A percentile compares a stretch with the other conserved stretches of the same genome.
Conservation (phyloP, 2,113 vertebrate genomes). For the Petrocephalus microphthalmus region DNA sequence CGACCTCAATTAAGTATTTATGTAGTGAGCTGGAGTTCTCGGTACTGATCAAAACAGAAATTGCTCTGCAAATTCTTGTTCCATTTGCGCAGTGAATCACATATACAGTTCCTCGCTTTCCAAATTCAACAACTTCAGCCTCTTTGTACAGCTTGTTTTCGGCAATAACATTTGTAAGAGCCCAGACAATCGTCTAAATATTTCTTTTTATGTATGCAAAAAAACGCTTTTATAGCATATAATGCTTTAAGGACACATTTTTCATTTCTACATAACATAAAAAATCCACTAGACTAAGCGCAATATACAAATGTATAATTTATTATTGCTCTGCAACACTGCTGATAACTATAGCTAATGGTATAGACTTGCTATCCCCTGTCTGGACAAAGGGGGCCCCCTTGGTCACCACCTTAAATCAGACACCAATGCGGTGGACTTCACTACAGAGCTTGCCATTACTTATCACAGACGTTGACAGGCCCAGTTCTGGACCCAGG, state of each 20-base stretch:
- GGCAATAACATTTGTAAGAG: neutral
- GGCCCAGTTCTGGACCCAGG: constrained; percentile 6
- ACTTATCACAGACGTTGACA: constrained; percentile 4
- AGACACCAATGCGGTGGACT: neutral
- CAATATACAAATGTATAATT: neutral
- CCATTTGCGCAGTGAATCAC: neutral
- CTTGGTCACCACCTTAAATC: neutral
- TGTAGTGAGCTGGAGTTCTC: neutral
- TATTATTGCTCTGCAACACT: neutral
- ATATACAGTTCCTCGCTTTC: neutral
- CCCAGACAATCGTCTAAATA: neutral
- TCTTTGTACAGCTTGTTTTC: neutral
- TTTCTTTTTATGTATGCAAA: neutral
- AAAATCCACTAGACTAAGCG: neutral
- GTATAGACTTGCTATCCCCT: neutral
- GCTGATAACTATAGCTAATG: neutral
- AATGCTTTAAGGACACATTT: neutral
- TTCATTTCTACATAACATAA: neutral
- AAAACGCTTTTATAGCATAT: neutral
- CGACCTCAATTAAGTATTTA: neutral
- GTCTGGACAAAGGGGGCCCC: neutral
- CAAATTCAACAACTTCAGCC: neutral
- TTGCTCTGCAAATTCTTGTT: neutral
- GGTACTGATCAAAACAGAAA: neutral
- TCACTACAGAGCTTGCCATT: neutral